Evolutionary conservation across 2,797 vertebrate genomes (phyloP), one percentile per base, ranked within the genome.

Genomic region (Pachyuromys duprasi): DNA sequence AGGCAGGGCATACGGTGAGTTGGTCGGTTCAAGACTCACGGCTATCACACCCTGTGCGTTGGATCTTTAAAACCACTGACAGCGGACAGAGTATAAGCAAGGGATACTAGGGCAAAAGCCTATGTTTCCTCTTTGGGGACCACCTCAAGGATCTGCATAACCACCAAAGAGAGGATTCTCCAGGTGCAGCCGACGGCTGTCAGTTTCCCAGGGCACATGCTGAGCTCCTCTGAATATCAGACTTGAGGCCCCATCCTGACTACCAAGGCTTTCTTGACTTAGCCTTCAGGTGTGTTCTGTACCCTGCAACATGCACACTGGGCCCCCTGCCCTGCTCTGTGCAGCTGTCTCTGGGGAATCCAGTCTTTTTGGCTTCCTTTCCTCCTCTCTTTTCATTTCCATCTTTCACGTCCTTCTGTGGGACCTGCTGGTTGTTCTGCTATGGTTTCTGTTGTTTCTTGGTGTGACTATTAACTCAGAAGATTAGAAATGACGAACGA

Each of bases 11-110:
- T 18, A 55, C 0, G 33, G 36, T 12, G 8, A 28, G 49, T 20
- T 26, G 62, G 31, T 4, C 0, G 1, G 26, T 62, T 45, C 18
- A 81, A 92, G 42, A 36, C 74, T 22, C 20, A 5, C 63, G 6
- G 81, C 2, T 28, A n/a, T 79, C 87, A 17, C 12, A 49, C 36
- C 49, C 18, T 1, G 1, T n/a, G 31, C 39, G 18, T 18, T 12
- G 12, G 24, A 28, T 69, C 62, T 55, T 39, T 5, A 33, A 31
- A 60, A 42, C 15, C 39, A 49, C 49, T 49, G 9, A 49, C 49
- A 49, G 26, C 49, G 4, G 17, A 65, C 14, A 42, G 17, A 2
- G 0, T 4, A 7, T 33, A 24, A 0, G 1, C 0, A 12, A 45
- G 49, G 70, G 18, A 33, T 12, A 2, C 12, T 4, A 20, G 33